Conservation (phyloP, 2,888 invertebrate genomes). For the Trichopria drosophilae region DNA sequence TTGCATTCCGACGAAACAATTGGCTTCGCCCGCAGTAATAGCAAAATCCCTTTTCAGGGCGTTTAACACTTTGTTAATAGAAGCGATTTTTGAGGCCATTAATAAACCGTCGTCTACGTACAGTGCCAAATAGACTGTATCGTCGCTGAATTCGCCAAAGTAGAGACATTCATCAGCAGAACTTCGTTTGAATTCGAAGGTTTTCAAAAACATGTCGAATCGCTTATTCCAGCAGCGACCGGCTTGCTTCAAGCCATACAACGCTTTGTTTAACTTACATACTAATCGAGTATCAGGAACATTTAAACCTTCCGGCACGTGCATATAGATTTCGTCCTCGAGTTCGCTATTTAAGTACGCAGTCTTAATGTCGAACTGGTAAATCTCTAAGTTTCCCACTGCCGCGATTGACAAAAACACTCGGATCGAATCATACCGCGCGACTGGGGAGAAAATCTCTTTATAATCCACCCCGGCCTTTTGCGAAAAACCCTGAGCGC, state of each 20-base stretch:
- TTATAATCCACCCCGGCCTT: slow-evolving; percentile 24
- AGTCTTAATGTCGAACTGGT: slow-evolving; percentile 24
- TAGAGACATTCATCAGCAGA: slow-evolving; percentile 22
- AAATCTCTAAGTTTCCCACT: background rate
- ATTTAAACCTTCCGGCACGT: slow-evolving; percentile 13
- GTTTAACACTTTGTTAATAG: slow-evolving; percentile 3
- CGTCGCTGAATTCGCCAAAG: slow-evolving; percentile 6
- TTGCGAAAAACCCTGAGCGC: slow-evolving; percentile 29
- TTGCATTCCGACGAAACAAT: slow-evolving; percentile 17
- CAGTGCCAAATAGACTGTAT: slow-evolving; percentile 13
- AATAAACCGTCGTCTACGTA: slow-evolving; percentile 17
- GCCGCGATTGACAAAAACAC: background rate
- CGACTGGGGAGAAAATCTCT: slow-evolving; percentile 28
- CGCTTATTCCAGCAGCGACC: slow-evolving; percentile 19
- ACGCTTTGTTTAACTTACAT: slow-evolving; percentile 10
- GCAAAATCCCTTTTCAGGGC: slow-evolving; percentile 14
- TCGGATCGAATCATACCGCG: slow-evolving; percentile 13
- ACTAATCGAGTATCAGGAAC: background rate
- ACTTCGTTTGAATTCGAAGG: slow-evolving; percentile 8
- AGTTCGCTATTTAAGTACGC: slow-evolving; percentile 23
- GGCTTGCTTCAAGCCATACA: slow-evolving; percentile 22
- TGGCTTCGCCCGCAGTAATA: background rate
- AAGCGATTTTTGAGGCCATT: slow-evolving; percentile 7
- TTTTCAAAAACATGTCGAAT: background rate
- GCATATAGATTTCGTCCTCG: slow-evolving; percentile 15